phyloP scores from a whole-genome alignment of 2,113 vertebrate species.

The Lonchura striata region DNA sequence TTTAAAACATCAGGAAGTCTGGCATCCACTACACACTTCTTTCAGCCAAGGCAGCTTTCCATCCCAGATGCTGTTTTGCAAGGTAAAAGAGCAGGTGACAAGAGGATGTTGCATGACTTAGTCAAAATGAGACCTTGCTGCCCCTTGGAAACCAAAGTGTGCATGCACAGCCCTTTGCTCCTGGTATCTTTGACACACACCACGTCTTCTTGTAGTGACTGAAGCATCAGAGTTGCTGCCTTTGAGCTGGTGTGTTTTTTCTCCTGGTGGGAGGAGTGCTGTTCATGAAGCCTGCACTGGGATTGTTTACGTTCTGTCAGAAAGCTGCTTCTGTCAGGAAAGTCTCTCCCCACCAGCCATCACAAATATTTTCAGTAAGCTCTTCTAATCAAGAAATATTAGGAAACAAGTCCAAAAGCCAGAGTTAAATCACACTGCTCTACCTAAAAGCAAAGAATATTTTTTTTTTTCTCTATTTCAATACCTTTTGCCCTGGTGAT shows the following conservation, averaged over 20 bases:
- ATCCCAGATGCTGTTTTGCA: accelerated
- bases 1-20: neutral
- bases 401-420: neutral
- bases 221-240: neutral
- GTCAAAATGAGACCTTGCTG: neutral
- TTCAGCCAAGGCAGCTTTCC: neutral
- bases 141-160: neutral
- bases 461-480: neutral
- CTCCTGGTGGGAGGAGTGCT: neutral
- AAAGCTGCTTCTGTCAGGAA: neutral
- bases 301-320: neutral
- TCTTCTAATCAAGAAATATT: slow-evolving; percentile 13
- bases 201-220: neutral
- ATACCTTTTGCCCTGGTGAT: neutral
- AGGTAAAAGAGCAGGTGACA: neutral
- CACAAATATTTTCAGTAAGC: neutral
- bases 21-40: neutral
- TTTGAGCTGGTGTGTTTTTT: neutral
- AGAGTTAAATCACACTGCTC: neutral
- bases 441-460: slow-evolving; percentile 11
- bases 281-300: neutral
- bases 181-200: neutral
- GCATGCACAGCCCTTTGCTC: neutral
- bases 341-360: neutral
- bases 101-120: neutral